Base-by-base conservation (phyloP, 2,113 vertebrate genomes). In the Anhinga anhinga region DNA sequence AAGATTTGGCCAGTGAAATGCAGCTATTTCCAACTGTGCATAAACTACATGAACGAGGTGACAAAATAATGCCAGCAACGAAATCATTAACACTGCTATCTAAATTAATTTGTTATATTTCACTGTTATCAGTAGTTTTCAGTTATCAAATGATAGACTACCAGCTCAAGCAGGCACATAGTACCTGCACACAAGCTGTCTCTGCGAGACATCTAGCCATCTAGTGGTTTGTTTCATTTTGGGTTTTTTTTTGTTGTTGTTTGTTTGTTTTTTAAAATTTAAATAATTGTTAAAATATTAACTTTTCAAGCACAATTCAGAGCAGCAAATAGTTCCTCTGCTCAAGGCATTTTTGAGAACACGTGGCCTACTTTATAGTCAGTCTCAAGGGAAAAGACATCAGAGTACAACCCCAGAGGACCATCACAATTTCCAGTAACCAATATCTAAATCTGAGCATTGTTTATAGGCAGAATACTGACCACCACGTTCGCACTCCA, bases 71-170 rank as follows among this genome's bases (percentile, higher is more conserved):
- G 50, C 20, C 38, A 78, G 30, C 34, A 93, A 13, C 47, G 2
- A 63, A 67, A 80, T 52, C 0, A 0, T 55, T 63, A 71, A 56
- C 19, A 56, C 9, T 1, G 5, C 13, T 18, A 87, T 3, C 17
- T 71, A 6, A 53, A 91, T 7, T 38, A 62, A 82, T 49, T 77
- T 2, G 13, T 70, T 61, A 42, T 15, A 2, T 55, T 66, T 81
- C 74, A 77, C 36, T 77, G 17, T 44, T 72, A 66, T 5, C 42
- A 66, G 32, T 26, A 44, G 22, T 55, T 66, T 44, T 55, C 40
- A 67, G 40, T n/a, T 44, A 83, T 15, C 45, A 65, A 56, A 73
- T 79, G 49, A 63, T 0, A 32, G 29, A 52, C 52, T 53, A 44
- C 32, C 50, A 70, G 44, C n/a, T 69, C 49, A 40, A 44, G 38